Evolutionary conservation across 2,113 vertebrate species (phyloP), one percentile per base, ranked within the genome.

Genomic region (Clarias gariepinus): DNA sequence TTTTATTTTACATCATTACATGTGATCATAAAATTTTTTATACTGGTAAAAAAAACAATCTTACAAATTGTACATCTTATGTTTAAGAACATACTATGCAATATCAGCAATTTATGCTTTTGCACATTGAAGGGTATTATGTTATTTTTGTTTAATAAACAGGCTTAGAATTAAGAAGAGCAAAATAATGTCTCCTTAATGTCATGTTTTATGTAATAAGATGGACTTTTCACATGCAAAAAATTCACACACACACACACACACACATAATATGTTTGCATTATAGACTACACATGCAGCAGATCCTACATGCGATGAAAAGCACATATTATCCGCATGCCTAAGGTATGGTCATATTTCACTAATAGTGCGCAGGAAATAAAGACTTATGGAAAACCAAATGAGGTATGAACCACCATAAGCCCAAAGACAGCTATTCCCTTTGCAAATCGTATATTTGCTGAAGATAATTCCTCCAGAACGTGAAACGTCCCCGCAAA

Each of bases 381-480:
- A 91, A 95, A 96, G 95, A 97, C 93, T 93, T 94, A 97, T 95
- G 95, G 95, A 94, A 86, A 90, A 96, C 94, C 92, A 96, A 98
- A 97, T 97, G 97, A 95, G 96, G 95, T 96, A 94, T 94, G 95
- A 96, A 97, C 96, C 95, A 94, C 96, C 96, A 95, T 96, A 96
- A 98, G 96, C 96, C 91, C 93, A 93, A 95, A 96, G 95, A 97
- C 96, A 96, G 98, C 98, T 96, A 97, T 95, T 94, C 96, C 94
- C 95, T 95, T 96, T 93, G 94, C 95, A 97, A 97, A 97, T 95
- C 95, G 94, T 97, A 95, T 97, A 97, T 99, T 98, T 97, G 95
- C 84, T 96, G 95, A 95, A 96, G 96, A 96, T 98, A 95, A 96
- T 98, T 97, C 94, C 93, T 95, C 90, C 90, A 81, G 94, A 96